Evolutionary conservation across 2,113 vertebrate genomes (phyloP), one percentile per base, ranked within the genome.

Genomic region (Tetrao urogallus): DNA sequence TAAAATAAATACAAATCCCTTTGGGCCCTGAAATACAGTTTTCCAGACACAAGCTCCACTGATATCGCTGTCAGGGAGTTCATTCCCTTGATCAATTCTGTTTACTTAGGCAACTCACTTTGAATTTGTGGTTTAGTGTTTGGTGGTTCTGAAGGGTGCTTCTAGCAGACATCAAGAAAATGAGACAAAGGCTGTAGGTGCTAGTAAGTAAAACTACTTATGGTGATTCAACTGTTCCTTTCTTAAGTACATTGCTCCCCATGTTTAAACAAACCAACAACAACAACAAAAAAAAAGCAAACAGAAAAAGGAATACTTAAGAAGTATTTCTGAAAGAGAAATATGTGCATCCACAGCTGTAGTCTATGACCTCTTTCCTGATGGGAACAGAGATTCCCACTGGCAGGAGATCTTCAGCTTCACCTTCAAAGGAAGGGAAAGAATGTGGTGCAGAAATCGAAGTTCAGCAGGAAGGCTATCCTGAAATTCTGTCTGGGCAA

Each of bases 1-100:
- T 77, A 96, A 94, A 97, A 95, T 88, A 93, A 97, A 95, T 93
- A 93, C 67, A 91, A 97, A 96, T 96, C 66, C 69, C 86, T 94
- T 86, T 89, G 79, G 70, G 32, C 28, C 24, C 66, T 67, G 25
- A 36, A 92, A 48, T 91, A 71, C 86, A 70, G 75, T 75, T 95
- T 97, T 96, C 87, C 88, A 94, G 70, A 76, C 63, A 38, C 52
- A 89, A 91, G 52, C 85, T 96, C 69, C 81, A 79, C 28, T 47
- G 90, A 60, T 89, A 91, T 48, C 45, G 72, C n/a, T 93, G 79
- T 80, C 91, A 95, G 82, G 22, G 47, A 94, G 42, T 69, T 90
- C 78, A 92, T 86, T 95, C 60, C 43, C 78, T 79, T 66, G 69
- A 82, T 82, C 30, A 83, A 34, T 87, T 93, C 94, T 91, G 45